Evolutionary conservation across 2,888 invertebrate genomes (phyloP), one percentile per base, ranked within the genome.

Genomic region (Brachyptera putata): DNA sequence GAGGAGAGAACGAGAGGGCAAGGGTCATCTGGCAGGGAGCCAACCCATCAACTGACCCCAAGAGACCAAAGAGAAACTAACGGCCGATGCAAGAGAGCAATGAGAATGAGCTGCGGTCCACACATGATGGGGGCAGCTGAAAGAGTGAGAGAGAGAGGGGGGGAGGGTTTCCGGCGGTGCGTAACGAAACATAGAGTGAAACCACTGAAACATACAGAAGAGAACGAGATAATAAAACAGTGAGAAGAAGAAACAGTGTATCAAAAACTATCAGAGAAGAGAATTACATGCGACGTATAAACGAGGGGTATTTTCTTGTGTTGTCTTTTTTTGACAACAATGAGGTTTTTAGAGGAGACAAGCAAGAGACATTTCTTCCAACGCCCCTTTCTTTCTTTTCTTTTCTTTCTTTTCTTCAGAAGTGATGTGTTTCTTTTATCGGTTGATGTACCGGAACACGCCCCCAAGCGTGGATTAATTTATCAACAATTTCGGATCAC

Each of bases 21-120:
- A 21, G 53, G 53, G 53, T 53, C 53, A 18, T 36, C 36, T 58
- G 58, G 58, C 58, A 14, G 24, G 21, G 9, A 36, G 48, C 58
- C 58, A 58, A 48, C 49, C 48, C 48, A 58, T 58, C 58, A 58
- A 58, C 49, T 48, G 50, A 37, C 48, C 58, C 48, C 57, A 30
- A 4, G 58, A 36, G 58, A 18, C 21, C 34, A 21, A 34, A 14
- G 56, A n/a, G n/a, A n/a, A n/a, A n/a, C n/a, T n/a, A 11, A 25
- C 21, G 53, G 34, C 21, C 14, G 16, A 7, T 14, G 16, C 14
- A 24, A 11, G 30, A 34, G 13, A 5, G 43, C 16, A 34, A 36
- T 30, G 34, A 53, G 53, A 13, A n/a, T 13, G 18, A 11, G 3
- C 46, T n/a, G 22, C 21, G n/a, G 24, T 24, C 18, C 18, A 21